These are phyloP conservation scores for Pelodiscus sinensis DNA, from an alignment of 2,113 vertebrate species.

Conservation along the genomic window DNA sequence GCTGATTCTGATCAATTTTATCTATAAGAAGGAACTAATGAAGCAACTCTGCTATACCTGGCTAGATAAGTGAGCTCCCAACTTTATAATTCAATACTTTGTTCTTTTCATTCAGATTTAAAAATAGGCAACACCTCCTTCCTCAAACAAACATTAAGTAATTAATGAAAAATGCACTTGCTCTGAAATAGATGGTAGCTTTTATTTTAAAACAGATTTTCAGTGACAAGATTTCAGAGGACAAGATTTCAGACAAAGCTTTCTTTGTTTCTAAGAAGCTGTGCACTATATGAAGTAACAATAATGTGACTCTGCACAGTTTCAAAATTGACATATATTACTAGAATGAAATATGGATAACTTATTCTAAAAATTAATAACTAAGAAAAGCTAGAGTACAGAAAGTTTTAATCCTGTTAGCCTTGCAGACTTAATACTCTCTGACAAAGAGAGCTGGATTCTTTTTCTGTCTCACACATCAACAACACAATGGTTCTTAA, in stretches of 20 bases:
- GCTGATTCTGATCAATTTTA: background rate
- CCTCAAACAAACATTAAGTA: background rate
- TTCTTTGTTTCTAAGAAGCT: background rate
- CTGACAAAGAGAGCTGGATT: background rate
- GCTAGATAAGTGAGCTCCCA: slow-evolving; percentile 45
- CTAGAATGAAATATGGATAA: slow-evolving; percentile 49
- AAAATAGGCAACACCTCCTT: background rate
- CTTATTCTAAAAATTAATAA: slow-evolving; percentile 44
- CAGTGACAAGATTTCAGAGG: slow-evolving; percentile 45
- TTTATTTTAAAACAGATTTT: slow-evolving; percentile 47
- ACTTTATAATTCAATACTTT: slow-evolving; percentile 34
- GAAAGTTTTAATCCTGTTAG: background rate
- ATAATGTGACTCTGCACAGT: slow-evolving; percentile 32
- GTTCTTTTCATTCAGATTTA: slow-evolving; percentile 35
- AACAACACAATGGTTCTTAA: background rate
- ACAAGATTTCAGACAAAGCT: slow-evolving; percentile 55
- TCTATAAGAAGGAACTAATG: slow-evolving; percentile 37
- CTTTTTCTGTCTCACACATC: background rate
- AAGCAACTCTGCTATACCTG: slow-evolving; percentile 15
- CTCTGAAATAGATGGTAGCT: slow-evolving; percentile 50
- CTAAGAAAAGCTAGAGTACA: slow-evolving; percentile 42
- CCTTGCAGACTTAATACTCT: slow-evolving; percentile 1
- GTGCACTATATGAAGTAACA: background rate
- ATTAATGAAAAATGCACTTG: slow-evolving; percentile 44
- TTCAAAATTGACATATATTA: slow-evolving; percentile 19